Evolutionary conservation across 2,888 invertebrate genomes (phyloP).

Genomic region (Acanthoscelides obtectus): DNA sequence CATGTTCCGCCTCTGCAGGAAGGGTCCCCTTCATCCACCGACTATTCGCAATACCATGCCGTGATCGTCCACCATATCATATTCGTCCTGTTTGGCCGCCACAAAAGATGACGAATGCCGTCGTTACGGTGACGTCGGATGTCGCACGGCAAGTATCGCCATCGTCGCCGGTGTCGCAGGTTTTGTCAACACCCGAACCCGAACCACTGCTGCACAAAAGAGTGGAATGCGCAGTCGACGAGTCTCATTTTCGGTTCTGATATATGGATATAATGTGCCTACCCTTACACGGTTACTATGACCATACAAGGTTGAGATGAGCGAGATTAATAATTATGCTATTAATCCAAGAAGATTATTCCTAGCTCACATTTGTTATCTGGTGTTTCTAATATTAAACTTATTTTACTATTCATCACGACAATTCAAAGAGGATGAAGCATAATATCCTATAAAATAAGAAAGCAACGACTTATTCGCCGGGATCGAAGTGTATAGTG

Average conservation of each 20-base stretch:
- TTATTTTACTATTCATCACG: too few species aligned
- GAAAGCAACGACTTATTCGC: too few species aligned
- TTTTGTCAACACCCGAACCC: background rate
- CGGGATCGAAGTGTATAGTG: too few species aligned
- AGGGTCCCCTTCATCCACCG: background rate
- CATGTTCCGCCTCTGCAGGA: background rate
- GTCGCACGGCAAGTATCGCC: background rate
- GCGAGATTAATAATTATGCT: too few species aligned
- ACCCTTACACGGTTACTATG: background rate
- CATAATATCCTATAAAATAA: too few species aligned
- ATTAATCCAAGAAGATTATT: too few species aligned
- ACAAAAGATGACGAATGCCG: background rate
- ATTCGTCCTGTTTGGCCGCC: background rate
- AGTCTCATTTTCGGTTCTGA: background rate
- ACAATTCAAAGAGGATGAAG: too few species aligned
- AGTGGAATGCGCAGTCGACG: background rate
- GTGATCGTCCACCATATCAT: background rate
- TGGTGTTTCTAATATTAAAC: too few species aligned
- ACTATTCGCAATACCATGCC: background rate
- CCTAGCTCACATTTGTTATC: too few species aligned
- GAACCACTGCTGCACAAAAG: background rate
- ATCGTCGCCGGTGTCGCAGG: background rate
- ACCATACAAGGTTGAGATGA: background rate
- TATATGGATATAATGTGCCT: background rate
- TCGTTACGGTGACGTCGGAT: background rate